phyloP scores from a whole-genome alignment of 2,797 vertebrate species.

The Calcarius lapponicus region DNA sequence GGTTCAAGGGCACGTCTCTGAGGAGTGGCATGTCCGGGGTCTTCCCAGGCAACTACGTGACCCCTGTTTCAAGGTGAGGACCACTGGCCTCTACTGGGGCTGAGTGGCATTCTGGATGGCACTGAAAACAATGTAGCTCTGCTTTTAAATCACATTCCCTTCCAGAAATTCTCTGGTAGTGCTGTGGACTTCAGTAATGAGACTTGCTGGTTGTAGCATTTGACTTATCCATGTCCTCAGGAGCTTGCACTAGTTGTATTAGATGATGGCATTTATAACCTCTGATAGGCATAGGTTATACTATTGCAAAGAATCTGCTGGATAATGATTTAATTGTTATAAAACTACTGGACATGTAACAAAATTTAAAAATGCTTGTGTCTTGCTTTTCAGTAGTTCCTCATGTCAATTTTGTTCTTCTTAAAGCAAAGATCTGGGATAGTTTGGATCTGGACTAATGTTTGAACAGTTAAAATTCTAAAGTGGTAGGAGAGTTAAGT shows the following conservation, averaged over 20 bases:
- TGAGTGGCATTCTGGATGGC: not conserved
- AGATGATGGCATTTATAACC: not conserved
- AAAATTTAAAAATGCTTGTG: not conserved
- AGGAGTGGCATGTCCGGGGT: slow-evolving; percentile 91
- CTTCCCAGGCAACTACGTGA: slow-evolving; percentile 98
- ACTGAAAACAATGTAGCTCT: not conserved
- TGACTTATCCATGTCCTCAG: not conserved
- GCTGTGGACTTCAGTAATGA: not conserved
- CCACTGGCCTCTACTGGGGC: not conserved
- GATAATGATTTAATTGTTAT: not conserved
- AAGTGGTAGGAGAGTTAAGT: not conserved
- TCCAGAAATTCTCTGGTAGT: not conserved
- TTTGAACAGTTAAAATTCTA: not conserved
- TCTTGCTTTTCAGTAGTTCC: not conserved
- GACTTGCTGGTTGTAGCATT: not conserved
- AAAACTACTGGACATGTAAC: not conserved
- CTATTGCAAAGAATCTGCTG: not conserved
- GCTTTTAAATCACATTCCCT: not conserved
- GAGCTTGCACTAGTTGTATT: not conserved
- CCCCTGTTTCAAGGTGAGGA: slow-evolving; percentile 90
- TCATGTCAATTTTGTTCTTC: not conserved
- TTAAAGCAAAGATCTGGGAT: not conserved
- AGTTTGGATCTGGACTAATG: not conserved
- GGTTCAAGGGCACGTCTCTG: slow-evolving; percentile 97
- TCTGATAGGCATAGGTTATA: not conserved